Evolutionary conservation across 2,113 vertebrate genomes (phyloP), one percentile per base, ranked within the genome.

Genomic region (Atractosteus spatula): DNA sequence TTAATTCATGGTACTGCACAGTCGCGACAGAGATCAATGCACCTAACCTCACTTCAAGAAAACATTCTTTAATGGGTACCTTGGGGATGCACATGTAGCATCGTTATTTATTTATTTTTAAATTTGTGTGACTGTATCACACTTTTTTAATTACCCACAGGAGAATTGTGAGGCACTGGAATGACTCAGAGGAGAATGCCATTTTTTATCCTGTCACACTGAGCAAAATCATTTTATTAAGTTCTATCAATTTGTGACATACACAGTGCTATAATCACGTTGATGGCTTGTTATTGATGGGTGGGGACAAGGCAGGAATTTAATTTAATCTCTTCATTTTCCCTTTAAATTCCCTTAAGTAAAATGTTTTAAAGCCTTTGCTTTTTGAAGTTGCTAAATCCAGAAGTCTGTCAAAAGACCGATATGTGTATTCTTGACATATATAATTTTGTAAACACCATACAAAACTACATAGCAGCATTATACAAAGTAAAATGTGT

Each of bases 1-100:
- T 84, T 87, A 88, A 87, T 84, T 91, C 84, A 85, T 83, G 80
- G 86, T 86, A 84, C 83, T 78, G 81, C 79, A 12, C 83, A 80
- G 81, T 83, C 86, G 90, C 82, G 85, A 89, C 89, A 90, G 88
- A 93, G 91, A 93, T 93, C 90, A 91, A 91, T 92, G 90, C 89
- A 85, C 88, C 88, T 90, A 89, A 91, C 91, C 90, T 89, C 90
- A 86, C 88, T 90, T 89, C 88, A 88, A 87, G 87, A 89, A 90
- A 90, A 91, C 88, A 90, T 91, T 87, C 86, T 90, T 89, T 92
- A 91, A 93, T 91, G 88, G 90, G 87, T 89, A 81, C 90, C 88
- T 88, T 14, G 63, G 82, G 88, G 91, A 88, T 79, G 77, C 66
- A 76, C 45, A 62, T 73, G 71, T 74, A 84, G 85, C 80, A 71